Percentiles rank a stretch among this genome's conserved stretches.
phyloP scores from a whole-genome alignment of 2,888 invertebrate species.

The Drosophila lutescens region DNA sequence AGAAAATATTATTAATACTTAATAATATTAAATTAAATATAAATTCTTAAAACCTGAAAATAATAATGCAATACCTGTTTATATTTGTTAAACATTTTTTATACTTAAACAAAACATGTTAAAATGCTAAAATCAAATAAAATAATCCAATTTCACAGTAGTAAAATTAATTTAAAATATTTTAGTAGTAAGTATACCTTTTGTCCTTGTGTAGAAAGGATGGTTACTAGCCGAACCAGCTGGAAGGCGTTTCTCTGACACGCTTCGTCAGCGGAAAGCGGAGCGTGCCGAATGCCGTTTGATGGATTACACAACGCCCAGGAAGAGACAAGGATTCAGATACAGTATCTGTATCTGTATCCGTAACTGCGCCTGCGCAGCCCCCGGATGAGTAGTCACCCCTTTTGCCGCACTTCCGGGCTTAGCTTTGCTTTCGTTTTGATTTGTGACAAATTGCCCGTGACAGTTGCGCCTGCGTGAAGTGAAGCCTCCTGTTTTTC shows the following conservation, averaged over 20 bases:
- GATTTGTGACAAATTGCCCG: slow-evolving; percentile 75
- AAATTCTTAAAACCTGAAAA: too few species aligned
- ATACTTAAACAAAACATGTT: too few species aligned
- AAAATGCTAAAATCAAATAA: not conserved
- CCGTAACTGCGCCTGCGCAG: slow-evolving; percentile 14
- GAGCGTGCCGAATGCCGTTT: slow-evolving; percentile 67
- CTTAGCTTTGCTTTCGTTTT: slow-evolving; percentile 65
- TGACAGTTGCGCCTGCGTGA: slow-evolving; percentile 59
- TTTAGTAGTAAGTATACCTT: not conserved
- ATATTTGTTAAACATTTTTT: too few species aligned
- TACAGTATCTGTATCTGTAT: slow-evolving; percentile 12
- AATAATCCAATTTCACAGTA: not conserved
- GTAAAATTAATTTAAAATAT: not conserved
- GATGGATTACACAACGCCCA: slow-evolving; percentile 69
- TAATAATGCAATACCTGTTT: too few species aligned
- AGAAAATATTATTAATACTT: too few species aligned
- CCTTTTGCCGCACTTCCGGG: slow-evolving; percentile 52
- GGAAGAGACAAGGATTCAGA: slow-evolving; percentile 18
- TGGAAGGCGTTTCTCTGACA: slow-evolving; percentile 71
- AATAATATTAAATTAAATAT: too few species aligned
- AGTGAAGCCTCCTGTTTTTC: not conserved
- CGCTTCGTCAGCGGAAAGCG: slow-evolving; percentile 69
- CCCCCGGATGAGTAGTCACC: slow-evolving; percentile 54
- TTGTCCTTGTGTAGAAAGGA: slow-evolving; percentile 23
- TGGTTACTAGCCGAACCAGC: slow-evolving; percentile 47